Conservation (phyloP, 2,888 invertebrate species). For the Argyresthia albistria region DNA sequence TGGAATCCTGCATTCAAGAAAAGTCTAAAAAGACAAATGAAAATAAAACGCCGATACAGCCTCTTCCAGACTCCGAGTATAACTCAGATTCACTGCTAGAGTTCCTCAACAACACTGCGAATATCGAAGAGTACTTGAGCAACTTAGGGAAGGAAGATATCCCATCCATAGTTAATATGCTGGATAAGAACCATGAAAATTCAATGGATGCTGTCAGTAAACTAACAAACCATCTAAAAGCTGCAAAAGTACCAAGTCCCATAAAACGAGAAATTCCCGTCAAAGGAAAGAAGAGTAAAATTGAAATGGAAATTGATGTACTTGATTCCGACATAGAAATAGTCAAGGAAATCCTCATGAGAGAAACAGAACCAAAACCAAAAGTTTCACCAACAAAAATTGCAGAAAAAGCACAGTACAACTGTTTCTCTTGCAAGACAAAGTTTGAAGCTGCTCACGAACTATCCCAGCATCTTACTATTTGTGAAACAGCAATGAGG, state of each 20-base stretch:
- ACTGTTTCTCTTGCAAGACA: slow-evolving; percentile 51
- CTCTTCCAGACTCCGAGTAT: slow-evolving; percentile 59
- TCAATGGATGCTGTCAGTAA: slow-evolving; percentile 25
- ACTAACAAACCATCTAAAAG: slow-evolving; percentile 22
- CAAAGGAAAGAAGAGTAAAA: slow-evolving; percentile 23
- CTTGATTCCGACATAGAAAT: slow-evolving; percentile 51
- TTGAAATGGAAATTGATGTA: slow-evolving; percentile 52
- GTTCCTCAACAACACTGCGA: slow-evolving; percentile 59
- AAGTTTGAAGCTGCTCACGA: slow-evolving; percentile 40
- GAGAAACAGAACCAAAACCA: slow-evolving; percentile 33
- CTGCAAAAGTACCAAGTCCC: slow-evolving; percentile 36
- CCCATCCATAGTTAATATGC: slow-evolving; percentile 54
- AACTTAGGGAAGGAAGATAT: slow-evolving; percentile 62
- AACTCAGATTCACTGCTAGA: slow-evolving; percentile 62
- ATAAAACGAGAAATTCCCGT: slow-evolving; percentile 34
- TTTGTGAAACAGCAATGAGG: slow-evolving; percentile 43
- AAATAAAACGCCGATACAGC: slow-evolving; percentile 46
- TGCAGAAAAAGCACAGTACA: slow-evolving; percentile 23
- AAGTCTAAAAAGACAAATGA: slow-evolving; percentile 38
- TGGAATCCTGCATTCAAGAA: slow-evolving; percentile 43
- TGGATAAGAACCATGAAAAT: slow-evolving; percentile 45
- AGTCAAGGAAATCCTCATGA: slow-evolving; percentile 43
- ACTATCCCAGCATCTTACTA: slow-evolving; percentile 45
- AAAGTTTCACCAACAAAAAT: slow-evolving; percentile 15
- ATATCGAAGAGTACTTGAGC: slow-evolving; percentile 57